A percentile compares a stretch with the other conserved stretches of the same genome.
Conservation (phyloP, 2,113 vertebrate species). For the Phaethornis superciliosus region DNA sequence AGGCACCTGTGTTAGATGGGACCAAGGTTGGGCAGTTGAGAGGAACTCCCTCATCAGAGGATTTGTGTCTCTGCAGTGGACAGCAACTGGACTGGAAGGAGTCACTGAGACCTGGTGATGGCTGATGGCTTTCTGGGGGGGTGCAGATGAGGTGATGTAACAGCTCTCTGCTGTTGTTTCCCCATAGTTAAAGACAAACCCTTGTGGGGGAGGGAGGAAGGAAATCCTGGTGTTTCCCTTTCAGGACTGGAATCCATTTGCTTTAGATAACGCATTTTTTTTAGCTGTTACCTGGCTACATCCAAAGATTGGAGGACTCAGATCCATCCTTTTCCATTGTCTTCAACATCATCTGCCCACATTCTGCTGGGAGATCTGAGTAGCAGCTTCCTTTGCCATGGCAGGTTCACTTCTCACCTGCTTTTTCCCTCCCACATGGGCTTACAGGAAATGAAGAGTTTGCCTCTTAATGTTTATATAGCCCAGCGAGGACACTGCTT, state of each 20-base stretch:
- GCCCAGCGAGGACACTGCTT: background rate
- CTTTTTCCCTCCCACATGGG: background rate
- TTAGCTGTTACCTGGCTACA: background rate
- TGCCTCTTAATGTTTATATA: background rate
- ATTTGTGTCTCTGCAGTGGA: background rate
- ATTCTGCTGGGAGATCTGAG: background rate
- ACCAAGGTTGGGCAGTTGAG: background rate
- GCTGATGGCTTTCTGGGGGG: background rate
- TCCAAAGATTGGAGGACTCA: background rate
- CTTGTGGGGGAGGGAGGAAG: background rate
- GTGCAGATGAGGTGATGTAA: background rate
- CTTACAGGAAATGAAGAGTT: background rate
- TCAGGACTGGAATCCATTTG: background rate
- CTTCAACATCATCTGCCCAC: background rate
- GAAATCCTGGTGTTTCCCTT: background rate
- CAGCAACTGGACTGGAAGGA: background rate
- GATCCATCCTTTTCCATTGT: background rate
- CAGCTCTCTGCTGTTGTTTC: background rate
- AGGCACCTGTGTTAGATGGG: background rate
- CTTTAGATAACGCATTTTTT: background rate
- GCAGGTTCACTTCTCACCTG: background rate
- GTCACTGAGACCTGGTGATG: accelerated
- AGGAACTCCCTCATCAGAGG: background rate
- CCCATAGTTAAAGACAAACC: background rate
- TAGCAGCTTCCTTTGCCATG: background rate